Conservation (phyloP, 2,888 invertebrate genomes). For the Eumacrocentrus americanus region DNA sequence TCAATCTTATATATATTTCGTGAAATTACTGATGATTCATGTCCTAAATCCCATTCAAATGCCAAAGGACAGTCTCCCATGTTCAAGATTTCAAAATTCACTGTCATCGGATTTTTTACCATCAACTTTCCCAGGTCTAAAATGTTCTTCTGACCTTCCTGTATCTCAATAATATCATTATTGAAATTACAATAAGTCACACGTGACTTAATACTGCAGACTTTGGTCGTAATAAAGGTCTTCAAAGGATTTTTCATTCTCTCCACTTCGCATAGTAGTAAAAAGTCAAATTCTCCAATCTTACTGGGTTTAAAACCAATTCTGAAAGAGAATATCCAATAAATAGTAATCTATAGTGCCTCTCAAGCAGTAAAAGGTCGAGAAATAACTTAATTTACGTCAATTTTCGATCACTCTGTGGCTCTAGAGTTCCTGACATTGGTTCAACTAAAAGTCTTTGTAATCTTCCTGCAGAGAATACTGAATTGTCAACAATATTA, state of each 20-base stretch:
- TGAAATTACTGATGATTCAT: conserved; percentile 33
- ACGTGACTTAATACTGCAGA: conserved; percentile 64
- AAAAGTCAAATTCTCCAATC: conserved; percentile 66
- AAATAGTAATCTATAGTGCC: background rate
- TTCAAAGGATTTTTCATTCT: conserved; percentile 64
- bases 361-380: background rate
- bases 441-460: conserved; percentile 65
- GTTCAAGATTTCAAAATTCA: conserved; percentile 55
- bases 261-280: conserved; percentile 65
- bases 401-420: conserved; percentile 63
- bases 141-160: conserved; percentile 48
- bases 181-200: conserved; percentile 59
- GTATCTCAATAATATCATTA: conserved; percentile 44
- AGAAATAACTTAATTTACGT: conserved; percentile 58
- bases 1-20: conserved; percentile 32
- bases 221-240: conserved; percentile 64
- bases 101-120: conserved; percentile 40
- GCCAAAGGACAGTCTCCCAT: conserved; percentile 54
- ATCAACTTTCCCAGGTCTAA: conserved; percentile 58
- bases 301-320: conserved; percentile 65
- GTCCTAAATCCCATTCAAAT: conserved; percentile 55
- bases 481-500: conserved; percentile 64
- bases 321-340: no score
- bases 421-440: conserved; percentile 62
- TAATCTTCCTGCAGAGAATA: conserved; percentile 65